Evolutionary conservation across 2,797 vertebrate species (phyloP), one percentile per base, ranked within the genome.

Genomic region (Etheostoma perlongum): DNA sequence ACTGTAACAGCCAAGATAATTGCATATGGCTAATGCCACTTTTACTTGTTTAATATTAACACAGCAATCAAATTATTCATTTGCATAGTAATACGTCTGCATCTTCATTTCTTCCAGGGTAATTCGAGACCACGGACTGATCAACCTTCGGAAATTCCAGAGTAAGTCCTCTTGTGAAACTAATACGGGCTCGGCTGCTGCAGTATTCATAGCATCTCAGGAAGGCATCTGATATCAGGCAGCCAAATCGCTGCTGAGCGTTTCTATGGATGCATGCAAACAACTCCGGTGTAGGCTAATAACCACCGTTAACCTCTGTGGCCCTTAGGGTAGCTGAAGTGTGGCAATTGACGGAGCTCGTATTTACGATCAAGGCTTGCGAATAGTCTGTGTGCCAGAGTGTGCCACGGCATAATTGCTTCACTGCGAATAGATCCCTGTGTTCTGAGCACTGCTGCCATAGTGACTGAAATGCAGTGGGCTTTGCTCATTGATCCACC

Each of bases 131-230:
- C 98, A 99, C 1, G 98, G 98, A 64, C 95, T 99, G 79, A 98
- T 99, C 95, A 99, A 99, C 94, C 94, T 99, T 89, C 95, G 97
- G 46, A 99, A 98, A 90, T 99, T 99, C 94, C 98, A 99, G 85
- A 96, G 98, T 99, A 94, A 98, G 98, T 96, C 80, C 7, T 70
- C n/a, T 15, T 46, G 16, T 58, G 40, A 82, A 77, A 54, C 54
- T 7, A 57, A 42, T 42, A 48, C 9, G 2, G 52, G 23, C 72
- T 72, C 18, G 9, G 46, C 81, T 51, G 55, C 10, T 1, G 33
- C 61, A 14, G 71, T 42, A 67, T 84, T 86, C 72, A 70, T 71
- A 76, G 74, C 69, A 78, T 46, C 59, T 77, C 53, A 4, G 54
- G 27, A 78, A 85, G 85, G 70, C 79, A 78, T 90, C 51, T 90